Base-by-base conservation (phyloP, 2,113 vertebrate species). In the Coregonus clupeaformis region DNA sequence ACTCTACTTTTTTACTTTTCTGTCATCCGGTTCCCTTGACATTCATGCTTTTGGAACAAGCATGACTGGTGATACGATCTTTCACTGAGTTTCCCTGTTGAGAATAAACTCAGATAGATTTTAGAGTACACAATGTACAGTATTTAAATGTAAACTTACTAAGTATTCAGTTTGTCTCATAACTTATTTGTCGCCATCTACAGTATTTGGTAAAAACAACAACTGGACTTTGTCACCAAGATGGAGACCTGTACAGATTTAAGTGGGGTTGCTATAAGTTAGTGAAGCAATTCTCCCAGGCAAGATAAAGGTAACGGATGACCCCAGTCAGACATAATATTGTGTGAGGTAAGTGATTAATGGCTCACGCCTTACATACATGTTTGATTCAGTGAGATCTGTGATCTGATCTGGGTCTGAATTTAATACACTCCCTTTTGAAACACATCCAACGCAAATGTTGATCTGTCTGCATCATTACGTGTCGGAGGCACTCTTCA, bases 381-480 rank as follows among this genome's bases (percentile, higher is more conserved):
- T 52, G 49, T 52, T 49, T 18, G 16, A 52, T 14, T 52, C 49
- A 52, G 1, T 4, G 49, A 52, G 16, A 18, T 52, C 49, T 52
- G 49, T 52, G 49, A 52, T 16, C 49, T 52, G 16, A 16, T 52
- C 49, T 52, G 49, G 12, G 14, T 14, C 22, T 14, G 12, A 64
- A 14, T 27, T 80, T 80, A 75, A 74, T 76, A 67, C 65, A 30
- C 68, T 82, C 22, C 75, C 55, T 65, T 76, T 73, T 49, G 59
- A 68, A 74, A 80, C 6, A 66, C 11, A 73, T 77, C 36, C 5
- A 78, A 73, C 74, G 57, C 25, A 77, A 75, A 71, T 68, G 68
- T 13, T n/a, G 67, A 59, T 68, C n/a, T 63, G 25, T 64, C 18
- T 52, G 24, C 18, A 70, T 81, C 66, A 81, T 80, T 68, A 76